phyloP scores from a whole-genome alignment of 2,888 invertebrate species.

The Pristionchus entomophagus region DNA sequence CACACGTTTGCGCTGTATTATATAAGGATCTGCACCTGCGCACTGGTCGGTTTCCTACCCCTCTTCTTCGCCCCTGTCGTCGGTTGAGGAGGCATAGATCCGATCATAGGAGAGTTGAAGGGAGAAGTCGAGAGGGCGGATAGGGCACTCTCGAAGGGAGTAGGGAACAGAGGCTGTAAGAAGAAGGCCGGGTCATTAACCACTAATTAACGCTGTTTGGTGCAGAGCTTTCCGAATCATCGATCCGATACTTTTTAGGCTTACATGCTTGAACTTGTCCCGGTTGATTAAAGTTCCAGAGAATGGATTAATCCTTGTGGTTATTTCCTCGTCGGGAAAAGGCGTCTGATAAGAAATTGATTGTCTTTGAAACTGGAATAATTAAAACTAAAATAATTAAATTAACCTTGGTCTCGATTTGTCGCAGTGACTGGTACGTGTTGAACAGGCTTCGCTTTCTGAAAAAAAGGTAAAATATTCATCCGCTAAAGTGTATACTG shows the following conservation, averaged over 20 bases:
- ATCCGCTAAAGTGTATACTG: not conserved
- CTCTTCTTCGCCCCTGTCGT: not conserved
- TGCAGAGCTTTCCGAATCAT: no score
- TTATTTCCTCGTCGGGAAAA: constrained; percentile 58
- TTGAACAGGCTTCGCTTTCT: constrained; percentile 42
- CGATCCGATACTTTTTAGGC: no score
- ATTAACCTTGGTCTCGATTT: constrained; percentile 12
- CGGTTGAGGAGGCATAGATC: not conserved
- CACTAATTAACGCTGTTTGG: no score
- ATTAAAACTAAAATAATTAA: not conserved
- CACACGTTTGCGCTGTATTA: no score
- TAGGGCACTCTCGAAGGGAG: not conserved
- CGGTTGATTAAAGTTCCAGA: constrained; percentile 49
- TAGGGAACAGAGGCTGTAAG: not conserved
- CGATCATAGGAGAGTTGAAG: not conserved
- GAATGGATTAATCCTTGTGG: constrained; percentile 59
- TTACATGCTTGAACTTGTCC: not conserved
- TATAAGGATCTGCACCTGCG: no score
- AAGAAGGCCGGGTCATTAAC: no score
- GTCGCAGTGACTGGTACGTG: constrained; percentile 37
- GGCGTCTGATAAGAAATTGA: constrained; percentile 50
- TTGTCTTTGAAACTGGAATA: not conserved
- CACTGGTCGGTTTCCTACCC: not conserved
- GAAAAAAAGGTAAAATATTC: not conserved
- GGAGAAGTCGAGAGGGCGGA: not conserved